Conservation (phyloP, 2,888 invertebrate genomes). For the Lycocerus yunnanus region DNA sequence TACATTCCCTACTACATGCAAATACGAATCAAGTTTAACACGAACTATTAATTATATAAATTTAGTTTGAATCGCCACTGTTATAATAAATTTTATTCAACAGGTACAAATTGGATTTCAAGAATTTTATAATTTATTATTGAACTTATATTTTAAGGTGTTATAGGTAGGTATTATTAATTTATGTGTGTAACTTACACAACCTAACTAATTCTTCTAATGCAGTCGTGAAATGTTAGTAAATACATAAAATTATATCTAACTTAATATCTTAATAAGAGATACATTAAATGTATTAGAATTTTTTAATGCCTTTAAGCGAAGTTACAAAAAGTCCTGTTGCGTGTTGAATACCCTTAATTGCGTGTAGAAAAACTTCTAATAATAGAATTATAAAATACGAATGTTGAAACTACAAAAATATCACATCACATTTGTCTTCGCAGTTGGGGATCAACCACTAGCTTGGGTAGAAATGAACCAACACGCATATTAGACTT, state of each 20-base stretch:
- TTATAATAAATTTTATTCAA: background rate
- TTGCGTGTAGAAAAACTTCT: conserved; percentile 24
- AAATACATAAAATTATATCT: background rate
- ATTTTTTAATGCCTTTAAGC: background rate
- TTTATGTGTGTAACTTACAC: background rate
- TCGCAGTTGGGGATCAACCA: conserved; percentile 40
- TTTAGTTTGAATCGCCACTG: background rate
- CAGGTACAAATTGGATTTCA: background rate
- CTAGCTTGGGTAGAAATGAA: conserved; percentile 37
- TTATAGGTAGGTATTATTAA: background rate
- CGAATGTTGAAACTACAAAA: conserved; percentile 36
- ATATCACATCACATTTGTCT: conserved; percentile 42
- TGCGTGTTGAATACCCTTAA: conserved; percentile 16
- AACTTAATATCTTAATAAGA: background rate
- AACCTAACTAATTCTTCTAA: background rate
- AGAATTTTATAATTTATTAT: background rate
- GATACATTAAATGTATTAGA: background rate
- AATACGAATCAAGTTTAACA: background rate
- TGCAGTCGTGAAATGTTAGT: background rate
- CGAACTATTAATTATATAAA: background rate
- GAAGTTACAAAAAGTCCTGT: background rate
- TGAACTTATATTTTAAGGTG: background rate
- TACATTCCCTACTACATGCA: background rate
- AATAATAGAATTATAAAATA: conserved; percentile 41
- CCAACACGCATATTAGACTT: conserved; percentile 32